Percentiles rank a stretch among this genome's conserved stretches.
Evolutionary conservation across 2,113 vertebrate genomes (phyloP).

Genomic region (human): DNA sequence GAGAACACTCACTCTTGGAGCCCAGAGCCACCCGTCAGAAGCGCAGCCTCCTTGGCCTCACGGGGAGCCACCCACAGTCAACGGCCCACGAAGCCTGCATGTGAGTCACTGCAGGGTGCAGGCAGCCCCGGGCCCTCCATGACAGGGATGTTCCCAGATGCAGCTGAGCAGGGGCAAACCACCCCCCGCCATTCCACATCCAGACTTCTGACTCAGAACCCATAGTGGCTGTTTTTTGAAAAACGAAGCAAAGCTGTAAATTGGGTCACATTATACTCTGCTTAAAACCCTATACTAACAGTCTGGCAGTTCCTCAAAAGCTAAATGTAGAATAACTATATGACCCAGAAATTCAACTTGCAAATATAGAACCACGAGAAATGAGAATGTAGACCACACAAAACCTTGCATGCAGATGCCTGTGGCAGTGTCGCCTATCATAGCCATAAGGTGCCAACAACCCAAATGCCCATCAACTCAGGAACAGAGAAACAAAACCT

Average conservation of each 20-base stretch:
- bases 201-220: neutral
- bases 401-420: neutral
- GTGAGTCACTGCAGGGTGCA: too few species aligned
- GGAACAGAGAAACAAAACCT: neutral
- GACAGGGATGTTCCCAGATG: neutral
- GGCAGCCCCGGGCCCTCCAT: too few species aligned
- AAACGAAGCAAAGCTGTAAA: neutral
- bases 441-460: neutral
- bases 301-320: neutral
- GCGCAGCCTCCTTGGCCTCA: too few species aligned
- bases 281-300: neutral
- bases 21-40: neutral
- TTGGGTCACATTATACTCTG: neutral
- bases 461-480: neutral
- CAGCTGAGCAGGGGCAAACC: neutral
- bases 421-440: neutral
- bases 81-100: too few species aligned
- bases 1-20: neutral
- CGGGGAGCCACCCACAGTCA: too few species aligned
- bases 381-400: neutral
- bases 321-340: too few species aligned
- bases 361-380: neutral
- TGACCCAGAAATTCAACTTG: neutral
- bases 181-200: neutral
- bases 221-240: neutral